Evolutionary conservation across 2,113 vertebrate genomes (phyloP), one percentile per base, ranked within the genome.

Genomic region (Pachycephala philippinensis): DNA sequence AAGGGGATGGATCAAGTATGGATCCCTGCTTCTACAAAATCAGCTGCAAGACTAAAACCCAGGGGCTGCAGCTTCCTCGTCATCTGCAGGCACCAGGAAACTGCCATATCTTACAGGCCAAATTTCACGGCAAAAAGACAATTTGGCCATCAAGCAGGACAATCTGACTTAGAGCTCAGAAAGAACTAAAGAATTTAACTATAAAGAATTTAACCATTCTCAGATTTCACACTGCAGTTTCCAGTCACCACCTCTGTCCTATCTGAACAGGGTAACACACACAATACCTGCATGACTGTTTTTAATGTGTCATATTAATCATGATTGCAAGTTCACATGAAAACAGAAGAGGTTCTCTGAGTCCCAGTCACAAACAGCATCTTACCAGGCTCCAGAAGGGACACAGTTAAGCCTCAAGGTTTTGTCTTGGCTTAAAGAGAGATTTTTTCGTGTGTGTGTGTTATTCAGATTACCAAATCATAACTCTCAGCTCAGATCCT

Each of bases 381-480:
- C 54, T 82, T 54, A 87, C 7, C 33, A 91, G 33, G 39, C 49
- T 82, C 52, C 89, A 91, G 71, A 65, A 88, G 35, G 50, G 35
- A 76, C 2, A 2, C 0, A 2, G 44, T 61, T 85, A 96, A 91
- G 66, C 50, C 15, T 16, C 75, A 84, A 77, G 64, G 59, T 80
- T 91, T 85, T 88, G 47, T 81, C 79, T 90, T 74, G 54, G 85
- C 59, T 92, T 95, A 92, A 80, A 86, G 39, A 84, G 23, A 90
- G 42, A 37, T n/a, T 17, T 20, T 31, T 9, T 42, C 40, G 9
- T 31, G 13, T 54, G 16, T 54, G 30, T 61, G 11, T 39, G 35
- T 61, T 20, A 6, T 54, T 96, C 47, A 93, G 50, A 83, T 86
- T 80, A 94, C 71, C 11, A 2, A 86, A 90, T 50, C 75, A 31